Evolutionary conservation across 2,113 vertebrate genomes (phyloP).

Genomic region (Panthera leo): DNA sequence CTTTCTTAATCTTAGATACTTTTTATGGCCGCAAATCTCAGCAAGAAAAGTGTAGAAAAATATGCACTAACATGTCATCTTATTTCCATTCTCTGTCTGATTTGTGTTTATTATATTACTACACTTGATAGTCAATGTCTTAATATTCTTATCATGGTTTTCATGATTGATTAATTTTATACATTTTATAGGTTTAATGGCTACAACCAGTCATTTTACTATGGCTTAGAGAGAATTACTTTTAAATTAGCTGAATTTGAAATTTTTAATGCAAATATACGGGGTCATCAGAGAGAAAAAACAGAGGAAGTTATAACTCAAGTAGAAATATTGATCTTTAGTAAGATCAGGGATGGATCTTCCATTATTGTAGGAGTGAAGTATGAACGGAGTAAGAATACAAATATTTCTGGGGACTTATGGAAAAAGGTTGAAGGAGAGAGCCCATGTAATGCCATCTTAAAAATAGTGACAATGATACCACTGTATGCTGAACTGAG

Average conservation of each 20-base stretch:
- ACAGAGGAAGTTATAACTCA: background rate
- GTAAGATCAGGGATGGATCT: background rate
- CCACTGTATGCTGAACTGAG: background rate
- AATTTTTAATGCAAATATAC: background rate
- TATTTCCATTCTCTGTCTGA: background rate
- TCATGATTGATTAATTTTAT: background rate
- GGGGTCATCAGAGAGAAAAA: background rate
- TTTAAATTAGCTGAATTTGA: background rate
- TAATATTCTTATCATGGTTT: background rate
- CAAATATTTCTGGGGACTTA: background rate
- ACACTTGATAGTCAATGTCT: background rate
- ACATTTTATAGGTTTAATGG: background rate
- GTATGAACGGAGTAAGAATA: background rate
- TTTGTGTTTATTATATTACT: background rate
- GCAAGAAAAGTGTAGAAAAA: background rate
- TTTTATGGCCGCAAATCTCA: background rate
- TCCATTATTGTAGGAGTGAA: background rate
- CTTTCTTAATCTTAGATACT: background rate
- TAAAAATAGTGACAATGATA: background rate
- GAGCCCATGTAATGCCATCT: background rate
- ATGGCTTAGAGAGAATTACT: background rate
- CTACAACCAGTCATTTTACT: background rate
- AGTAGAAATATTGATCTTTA: background rate
- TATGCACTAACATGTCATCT: background rate
- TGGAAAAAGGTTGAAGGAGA: background rate